Evolutionary conservation across 1,140 invertebrate species (phyloP), one percentile per base, ranked within the genome.

Genomic region (Magallana gigas): DNA sequence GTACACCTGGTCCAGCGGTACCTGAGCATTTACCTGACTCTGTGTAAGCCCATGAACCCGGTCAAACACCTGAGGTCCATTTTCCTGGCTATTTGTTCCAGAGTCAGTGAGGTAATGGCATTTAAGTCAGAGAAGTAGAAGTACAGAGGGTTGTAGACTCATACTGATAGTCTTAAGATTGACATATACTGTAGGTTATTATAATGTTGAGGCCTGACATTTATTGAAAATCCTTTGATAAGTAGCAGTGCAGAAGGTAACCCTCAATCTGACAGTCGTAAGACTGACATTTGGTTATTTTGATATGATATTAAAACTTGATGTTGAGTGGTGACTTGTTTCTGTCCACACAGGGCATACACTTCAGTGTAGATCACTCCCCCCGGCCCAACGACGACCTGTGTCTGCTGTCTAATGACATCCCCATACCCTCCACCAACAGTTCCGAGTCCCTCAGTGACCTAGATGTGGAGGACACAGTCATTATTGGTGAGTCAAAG

Each of bases 331-430:
- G 36, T 48, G 36, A 48, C 5, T 48, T 48, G 36, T 57, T 56
- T 82, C 16, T 16, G n/a, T n/a, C 0, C 36, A 8, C 11, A n/a
- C 23, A 89, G 88, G 85, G 71, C 85, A 60, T 89, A 57, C 86
- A 89, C 83, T 89, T 89, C 59, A 84, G 83, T 84, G 84, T 86
- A 23, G 88, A 89, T 16, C 85, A 89, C 62, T 89, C 88, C 1
- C 88, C 88, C n/a, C 76, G 88, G 18, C 82, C 68, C n/a, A 85
- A 87, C 36, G 90, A 91, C 80, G 90, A 92, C 56, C 90, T 92
- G 36, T 88, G 84, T 60, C 83, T 92, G 29, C 36, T 92, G 59
- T 92, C 92, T 8, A 92, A 92, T 88, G 91, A 92, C 84, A 92
- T 92, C 23, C 91, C 92, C 9, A 11, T 88, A 18, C 88, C 91